Percentiles rank a stretch among this genome's conserved stretches.
These are phyloP conservation scores for Calypte anna DNA, from an alignment of 2,113 vertebrate genomes.

Conservation along the genomic window DNA sequence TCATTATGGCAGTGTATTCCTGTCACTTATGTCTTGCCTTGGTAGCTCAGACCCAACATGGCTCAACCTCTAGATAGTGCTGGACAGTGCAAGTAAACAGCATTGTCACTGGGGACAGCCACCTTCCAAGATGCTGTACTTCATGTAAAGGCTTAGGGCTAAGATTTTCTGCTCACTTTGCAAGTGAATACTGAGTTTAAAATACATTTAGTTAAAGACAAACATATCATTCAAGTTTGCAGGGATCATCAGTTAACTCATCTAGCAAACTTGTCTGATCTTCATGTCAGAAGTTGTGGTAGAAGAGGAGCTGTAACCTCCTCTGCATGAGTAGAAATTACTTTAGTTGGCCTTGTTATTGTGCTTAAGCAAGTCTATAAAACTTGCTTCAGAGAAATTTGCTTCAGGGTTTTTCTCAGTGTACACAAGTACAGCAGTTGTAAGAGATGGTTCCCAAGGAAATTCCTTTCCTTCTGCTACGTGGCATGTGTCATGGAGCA, in stretches of 20 bases:
- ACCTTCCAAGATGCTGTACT: neutral
- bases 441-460: neutral
- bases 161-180: neutral
- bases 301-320: neutral
- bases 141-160: neutral
- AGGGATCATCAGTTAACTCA: neutral
- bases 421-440: neutral
- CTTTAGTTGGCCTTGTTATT: neutral
- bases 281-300: fast-evolving
- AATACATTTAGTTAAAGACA: neutral
- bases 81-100: neutral
- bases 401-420: neutral
- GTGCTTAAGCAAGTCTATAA: neutral
- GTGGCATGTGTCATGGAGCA: neutral
- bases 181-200: neutral
- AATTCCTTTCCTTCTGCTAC: neutral
- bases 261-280: neutral
- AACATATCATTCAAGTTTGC: neutral
- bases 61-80: neutral
- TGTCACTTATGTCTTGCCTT: neutral
- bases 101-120: neutral
- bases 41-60: neutral
- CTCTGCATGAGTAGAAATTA: neutral
- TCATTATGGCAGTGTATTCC: neutral
- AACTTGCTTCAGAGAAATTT: neutral